Conservation (phyloP, 2,113 vertebrate genomes). For the Hemiscyllium ocellatum region DNA sequence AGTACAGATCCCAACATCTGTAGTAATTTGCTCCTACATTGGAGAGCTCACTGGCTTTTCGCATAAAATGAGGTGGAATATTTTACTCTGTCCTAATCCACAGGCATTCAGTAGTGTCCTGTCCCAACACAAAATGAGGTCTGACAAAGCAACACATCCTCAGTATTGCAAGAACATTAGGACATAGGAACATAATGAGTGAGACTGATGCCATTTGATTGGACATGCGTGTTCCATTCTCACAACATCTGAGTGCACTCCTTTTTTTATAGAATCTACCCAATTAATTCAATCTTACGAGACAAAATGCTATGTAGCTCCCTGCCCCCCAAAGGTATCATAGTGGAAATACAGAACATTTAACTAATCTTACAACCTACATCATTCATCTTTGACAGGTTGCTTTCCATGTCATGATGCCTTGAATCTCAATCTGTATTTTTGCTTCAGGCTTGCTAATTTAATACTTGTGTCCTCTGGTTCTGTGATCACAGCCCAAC, state of each 20-base stretch:
- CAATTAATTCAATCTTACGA: neutral
- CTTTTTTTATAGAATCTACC: neutral
- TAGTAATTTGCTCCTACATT: too few relatives aligned
- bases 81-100: neutral
- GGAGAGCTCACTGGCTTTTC: neutral
- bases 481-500: neutral
- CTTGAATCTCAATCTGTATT: neutral
- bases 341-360: neutral
- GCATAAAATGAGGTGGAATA: neutral
- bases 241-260: too few relatives aligned
- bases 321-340: neutral
- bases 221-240: neutral
- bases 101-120: neutral
- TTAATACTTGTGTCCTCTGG: neutral
- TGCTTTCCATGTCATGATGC: neutral
- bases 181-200: neutral
- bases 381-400: neutral
- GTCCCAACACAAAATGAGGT: neutral
- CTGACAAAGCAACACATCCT: neutral
- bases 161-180: neutral
- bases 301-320: neutral
- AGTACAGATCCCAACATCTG: too few relatives aligned
- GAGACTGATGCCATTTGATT: neutral
- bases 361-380: neutral
- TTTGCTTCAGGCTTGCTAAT: slow-evolving; percentile 14